Conservation (phyloP, 2,888 invertebrate species). For the Rotaria socialis region DNA sequence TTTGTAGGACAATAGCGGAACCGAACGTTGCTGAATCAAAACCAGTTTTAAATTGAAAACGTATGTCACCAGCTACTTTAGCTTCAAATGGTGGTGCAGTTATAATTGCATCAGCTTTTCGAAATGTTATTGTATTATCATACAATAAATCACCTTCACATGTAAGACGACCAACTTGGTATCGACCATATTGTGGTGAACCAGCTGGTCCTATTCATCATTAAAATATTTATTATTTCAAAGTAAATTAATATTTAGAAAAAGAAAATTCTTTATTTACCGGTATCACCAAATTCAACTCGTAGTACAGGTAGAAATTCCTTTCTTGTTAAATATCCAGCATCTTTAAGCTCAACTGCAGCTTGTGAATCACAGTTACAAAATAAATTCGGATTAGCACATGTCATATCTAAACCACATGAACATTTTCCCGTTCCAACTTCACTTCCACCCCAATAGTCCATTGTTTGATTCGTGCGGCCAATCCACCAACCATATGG, state of each 20-base stretch:
- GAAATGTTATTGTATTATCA: slow-evolving; percentile 88
- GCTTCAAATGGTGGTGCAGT: slow-evolving; percentile 59
- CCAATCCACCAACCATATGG: slow-evolving; percentile 81
- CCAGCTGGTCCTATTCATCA: neutral
- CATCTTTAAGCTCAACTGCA: slow-evolving; percentile 51
- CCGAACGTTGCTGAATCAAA: slow-evolving; percentile 69
- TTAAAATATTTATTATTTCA: neutral
- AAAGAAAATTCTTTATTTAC: neutral
- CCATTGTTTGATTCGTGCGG: slow-evolving; percentile 84
- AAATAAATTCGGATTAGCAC: slow-evolving; percentile 64
- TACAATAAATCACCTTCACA: slow-evolving; percentile 64
- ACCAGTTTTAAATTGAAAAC: slow-evolving; percentile 91
- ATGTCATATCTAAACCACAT: slow-evolving; percentile 81
- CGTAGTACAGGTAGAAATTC: slow-evolving; percentile 30
- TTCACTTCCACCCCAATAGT: slow-evolving; percentile 75
- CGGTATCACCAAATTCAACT: slow-evolving; percentile 35
- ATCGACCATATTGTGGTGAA: slow-evolving; percentile 38
- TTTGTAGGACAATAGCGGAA: slow-evolving; percentile 67
- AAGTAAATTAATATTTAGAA: no score
- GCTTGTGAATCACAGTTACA: slow-evolving; percentile 84
- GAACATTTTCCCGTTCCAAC: slow-evolving; percentile 76
- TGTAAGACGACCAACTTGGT: slow-evolving; percentile 47
- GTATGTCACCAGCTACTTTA: slow-evolving; percentile 76
- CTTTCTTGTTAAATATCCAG: slow-evolving; percentile 44
- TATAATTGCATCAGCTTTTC: slow-evolving; percentile 80